A percentile compares a stretch with the other conserved stretches of the same genome.
phyloP scores from a whole-genome alignment of 2,888 invertebrate genomes.

The Watsonalla binaria region DNA sequence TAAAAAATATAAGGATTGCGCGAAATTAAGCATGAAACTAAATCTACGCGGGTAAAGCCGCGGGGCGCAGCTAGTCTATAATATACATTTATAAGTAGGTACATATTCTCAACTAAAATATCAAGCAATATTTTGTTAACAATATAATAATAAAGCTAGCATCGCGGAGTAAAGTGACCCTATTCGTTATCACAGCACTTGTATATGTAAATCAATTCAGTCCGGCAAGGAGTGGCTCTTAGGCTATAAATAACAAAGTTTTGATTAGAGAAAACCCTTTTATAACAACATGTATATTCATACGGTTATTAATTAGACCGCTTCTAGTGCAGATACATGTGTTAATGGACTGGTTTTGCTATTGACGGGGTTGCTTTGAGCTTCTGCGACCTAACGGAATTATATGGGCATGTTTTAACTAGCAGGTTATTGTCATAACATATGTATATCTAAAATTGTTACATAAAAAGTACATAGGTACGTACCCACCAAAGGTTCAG shows the following conservation, averaged over 20 bases:
- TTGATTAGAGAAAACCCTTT: constrained; percentile 62
- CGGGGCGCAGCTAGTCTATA: too few relatives aligned
- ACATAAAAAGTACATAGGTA: too few relatives aligned
- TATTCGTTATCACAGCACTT: constrained; percentile 48
- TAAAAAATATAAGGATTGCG: too few relatives aligned
- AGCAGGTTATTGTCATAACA: too few relatives aligned
- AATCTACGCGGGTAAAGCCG: too few relatives aligned
- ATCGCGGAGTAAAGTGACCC: constrained; percentile 25
- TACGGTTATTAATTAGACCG: constrained; percentile 62
- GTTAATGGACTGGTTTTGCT: constrained; percentile 20
- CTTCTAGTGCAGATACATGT: constrained; percentile 21
- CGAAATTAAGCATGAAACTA: too few relatives aligned
- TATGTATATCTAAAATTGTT: too few relatives aligned
- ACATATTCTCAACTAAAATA: neutral
- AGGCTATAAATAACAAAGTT: constrained; percentile 68
- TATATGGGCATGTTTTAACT: too few relatives aligned
- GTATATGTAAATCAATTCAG: constrained; percentile 61
- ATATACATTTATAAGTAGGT: too few relatives aligned
- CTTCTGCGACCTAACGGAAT: neutral
- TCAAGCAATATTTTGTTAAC: neutral
- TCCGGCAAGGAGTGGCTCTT: constrained; percentile 24
- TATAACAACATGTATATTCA: constrained; percentile 63
- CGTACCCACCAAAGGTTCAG: too few relatives aligned
- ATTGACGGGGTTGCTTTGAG: neutral
- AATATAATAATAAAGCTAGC: constrained; percentile 1